Evolutionary conservation across 53 echinoderm and acorn worm genomes (phyloP).

Genomic region (Echinometra lucunter): DNA sequence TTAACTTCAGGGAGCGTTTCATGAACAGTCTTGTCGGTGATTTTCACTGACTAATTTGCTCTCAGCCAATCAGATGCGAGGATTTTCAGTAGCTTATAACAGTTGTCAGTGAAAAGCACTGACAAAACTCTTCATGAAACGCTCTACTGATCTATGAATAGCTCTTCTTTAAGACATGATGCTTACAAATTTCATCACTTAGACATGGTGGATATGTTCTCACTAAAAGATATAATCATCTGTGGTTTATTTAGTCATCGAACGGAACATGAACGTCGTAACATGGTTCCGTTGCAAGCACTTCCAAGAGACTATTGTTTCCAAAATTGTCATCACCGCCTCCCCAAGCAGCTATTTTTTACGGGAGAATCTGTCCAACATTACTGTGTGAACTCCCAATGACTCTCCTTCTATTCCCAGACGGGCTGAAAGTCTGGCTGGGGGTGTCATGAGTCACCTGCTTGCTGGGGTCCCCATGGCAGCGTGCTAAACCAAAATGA

Average conservation of each 20-base stretch:
- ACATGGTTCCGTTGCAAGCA: constrained; percentile 28
- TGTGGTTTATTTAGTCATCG: constrained; percentile 42
- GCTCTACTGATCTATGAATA: background rate
- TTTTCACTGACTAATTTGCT: too few species aligned
- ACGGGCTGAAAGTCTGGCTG: constrained; percentile 26
- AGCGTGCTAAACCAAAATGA: background rate
- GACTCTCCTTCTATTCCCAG: background rate
- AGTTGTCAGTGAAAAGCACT: too few species aligned
- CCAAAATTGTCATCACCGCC: constrained; percentile 9
- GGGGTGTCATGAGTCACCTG: constrained; percentile 17
- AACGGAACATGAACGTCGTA: background rate
- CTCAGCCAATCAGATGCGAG: too few species aligned
- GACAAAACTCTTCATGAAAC: too few species aligned
- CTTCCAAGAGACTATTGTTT: background rate
- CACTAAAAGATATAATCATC: constrained; percentile 7
- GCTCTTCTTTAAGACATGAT: background rate
- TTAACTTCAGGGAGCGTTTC: too few species aligned
- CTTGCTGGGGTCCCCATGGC: background rate
- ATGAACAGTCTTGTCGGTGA: too few species aligned
- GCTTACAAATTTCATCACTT: background rate
- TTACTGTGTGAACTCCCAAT: constrained; percentile 25
- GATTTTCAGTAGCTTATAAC: too few species aligned
- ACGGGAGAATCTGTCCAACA: constrained; percentile 24
- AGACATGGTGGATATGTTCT: constrained; percentile 15
- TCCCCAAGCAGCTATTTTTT: constrained; percentile 8